Conservation (phyloP, 1,140 invertebrate genomes). For the Streblospio benedicti region DNA sequence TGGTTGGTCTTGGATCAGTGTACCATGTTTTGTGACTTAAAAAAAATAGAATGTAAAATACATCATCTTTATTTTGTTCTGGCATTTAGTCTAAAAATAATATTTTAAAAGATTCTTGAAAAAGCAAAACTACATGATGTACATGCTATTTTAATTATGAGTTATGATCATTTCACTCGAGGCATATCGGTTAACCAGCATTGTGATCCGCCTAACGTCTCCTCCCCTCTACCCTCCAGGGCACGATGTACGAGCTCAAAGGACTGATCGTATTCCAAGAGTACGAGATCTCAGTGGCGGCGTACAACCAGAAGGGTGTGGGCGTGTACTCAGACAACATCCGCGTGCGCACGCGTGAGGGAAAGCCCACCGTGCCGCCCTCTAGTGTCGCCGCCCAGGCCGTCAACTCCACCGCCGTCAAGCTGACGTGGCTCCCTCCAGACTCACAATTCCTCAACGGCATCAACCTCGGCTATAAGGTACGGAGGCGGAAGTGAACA, state of each 20-base stretch:
- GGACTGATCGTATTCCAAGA: conserved; percentile 55
- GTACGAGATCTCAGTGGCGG: conserved; percentile 93
- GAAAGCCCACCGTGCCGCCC: conserved; percentile 83
- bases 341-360: conserved; percentile 89
- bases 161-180: no score
- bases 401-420: conserved; percentile 69
- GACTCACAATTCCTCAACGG: conserved; percentile 97
- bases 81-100: no score
- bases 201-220: no score
- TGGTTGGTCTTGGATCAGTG: no score
- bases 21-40: no score
- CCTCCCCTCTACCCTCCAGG: background rate
- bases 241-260: conserved; percentile 18
- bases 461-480: conserved; percentile 95
- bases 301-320: conserved; percentile 92
- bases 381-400: conserved; percentile 68
- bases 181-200: no score
- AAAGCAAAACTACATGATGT: no score
- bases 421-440: conserved; percentile 54
- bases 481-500: conserved; percentile 23
- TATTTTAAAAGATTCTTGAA: no score
- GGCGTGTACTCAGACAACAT: conserved; percentile 80
- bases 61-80: no score
- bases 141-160: no score
- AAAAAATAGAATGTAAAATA: no score